Conservation (phyloP, 2,888 invertebrate genomes). For the Gari tellinella region DNA sequence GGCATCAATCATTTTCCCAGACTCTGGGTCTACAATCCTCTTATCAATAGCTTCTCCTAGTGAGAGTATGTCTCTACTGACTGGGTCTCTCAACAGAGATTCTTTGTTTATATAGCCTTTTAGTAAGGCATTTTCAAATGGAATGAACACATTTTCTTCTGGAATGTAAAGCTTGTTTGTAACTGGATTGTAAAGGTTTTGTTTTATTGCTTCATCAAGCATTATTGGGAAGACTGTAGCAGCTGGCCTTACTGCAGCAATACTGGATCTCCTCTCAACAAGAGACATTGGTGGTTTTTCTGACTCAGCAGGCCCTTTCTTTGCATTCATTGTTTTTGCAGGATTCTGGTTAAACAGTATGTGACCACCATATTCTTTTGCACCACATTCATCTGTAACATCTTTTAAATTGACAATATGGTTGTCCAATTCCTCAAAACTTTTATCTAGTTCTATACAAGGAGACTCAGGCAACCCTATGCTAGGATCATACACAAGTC, state of each 20-base stretch:
- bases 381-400: conserved; percentile 33
- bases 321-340: conserved; percentile 6
- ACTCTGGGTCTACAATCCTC: conserved; percentile 74
- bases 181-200: conserved; percentile 77
- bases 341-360: conserved; percentile 47
- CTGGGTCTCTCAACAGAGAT: conserved; percentile 77
- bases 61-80: conserved; percentile 76
- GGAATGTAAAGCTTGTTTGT: conserved; percentile 73
- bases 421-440: conserved; percentile 31
- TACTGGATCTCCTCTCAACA: conserved; percentile 43
- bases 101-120: conserved; percentile 73
- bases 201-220: conserved; percentile 78
- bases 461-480: conserved; percentile 30
- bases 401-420: conserved; percentile 49
- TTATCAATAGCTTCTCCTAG: conserved; percentile 78
- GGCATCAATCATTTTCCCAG: conserved; percentile 79
- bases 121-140: conserved; percentile 75
- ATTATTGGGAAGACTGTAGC: conserved; percentile 62
- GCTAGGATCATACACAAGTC: conserved; percentile 65
- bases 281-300: conserved; percentile 29
- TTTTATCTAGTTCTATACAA: conserved; percentile 17
- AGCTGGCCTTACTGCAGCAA: conserved; percentile 18
- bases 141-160: conserved; percentile 61
- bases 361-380: conserved; percentile 54
- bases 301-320: conserved; percentile 1